Evolutionary conservation across 1,140 invertebrate species (phyloP).

Genomic region (Bursaphelenchus mucronatus): DNA sequence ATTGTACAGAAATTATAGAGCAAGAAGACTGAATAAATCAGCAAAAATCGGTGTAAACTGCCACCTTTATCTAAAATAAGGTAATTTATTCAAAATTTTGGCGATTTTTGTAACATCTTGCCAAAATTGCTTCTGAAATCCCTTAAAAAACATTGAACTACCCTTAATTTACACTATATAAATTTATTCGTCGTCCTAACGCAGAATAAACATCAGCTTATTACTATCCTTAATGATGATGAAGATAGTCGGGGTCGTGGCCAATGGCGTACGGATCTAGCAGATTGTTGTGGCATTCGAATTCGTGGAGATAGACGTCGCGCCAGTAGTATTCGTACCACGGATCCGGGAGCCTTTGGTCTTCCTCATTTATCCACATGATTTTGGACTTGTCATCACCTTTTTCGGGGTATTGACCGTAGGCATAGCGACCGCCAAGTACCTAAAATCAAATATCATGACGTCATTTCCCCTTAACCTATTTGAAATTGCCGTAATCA

Average conservation of each 20-base stretch:
- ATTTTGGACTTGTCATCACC: constrained; percentile 37
- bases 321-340: constrained; percentile 55
- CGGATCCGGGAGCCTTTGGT: constrained; percentile 45
- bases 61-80: too few relatives aligned
- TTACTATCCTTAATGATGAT: constrained; percentile 31
- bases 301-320: constrained; percentile 48
- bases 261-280: constrained; percentile 34
- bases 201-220: too few relatives aligned
- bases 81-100: too few relatives aligned
- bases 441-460: constrained; percentile 35
- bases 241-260: constrained; percentile 49
- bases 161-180: too few relatives aligned
- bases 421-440: constrained; percentile 48
- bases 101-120: too few relatives aligned
- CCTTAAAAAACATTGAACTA: too few relatives aligned
- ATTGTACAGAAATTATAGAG: too few relatives aligned
- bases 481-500: not conserved
- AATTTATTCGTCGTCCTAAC: too few relatives aligned
- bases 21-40: too few relatives aligned
- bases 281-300: constrained; percentile 36
- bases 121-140: too few relatives aligned
- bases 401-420: constrained; percentile 47
- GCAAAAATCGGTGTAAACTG: too few relatives aligned
- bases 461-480: constrained; percentile 5
- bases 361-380: constrained; percentile 13